phyloP scores from a whole-genome alignment of 2,113 vertebrate genomes.

The Odobenus rosmarus region DNA sequence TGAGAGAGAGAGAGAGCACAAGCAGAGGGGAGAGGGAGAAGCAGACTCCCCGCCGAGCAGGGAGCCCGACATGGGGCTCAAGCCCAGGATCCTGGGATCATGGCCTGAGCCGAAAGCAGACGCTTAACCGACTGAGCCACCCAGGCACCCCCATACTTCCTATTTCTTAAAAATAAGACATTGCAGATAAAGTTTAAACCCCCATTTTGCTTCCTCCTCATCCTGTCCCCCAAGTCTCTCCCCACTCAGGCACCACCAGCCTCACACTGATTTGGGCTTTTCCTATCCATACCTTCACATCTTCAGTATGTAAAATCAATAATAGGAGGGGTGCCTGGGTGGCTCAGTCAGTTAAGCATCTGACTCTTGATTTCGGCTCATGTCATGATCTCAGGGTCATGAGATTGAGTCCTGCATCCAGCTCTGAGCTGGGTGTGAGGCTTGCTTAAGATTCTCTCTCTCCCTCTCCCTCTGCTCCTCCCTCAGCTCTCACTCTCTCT shows the following conservation, averaged over 20 bases:
- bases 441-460: not conserved
- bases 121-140: not conserved
- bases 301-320: not conserved
- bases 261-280: not conserved
- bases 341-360: too few relatives aligned
- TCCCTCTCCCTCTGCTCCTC: not conserved
- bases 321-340: too few relatives aligned
- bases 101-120: not conserved
- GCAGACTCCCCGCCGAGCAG: not conserved
- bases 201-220: fast-evolving
- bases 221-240: not conserved
- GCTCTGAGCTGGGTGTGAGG: too few relatives aligned
- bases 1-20: not conserved
- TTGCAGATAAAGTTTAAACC: not conserved
- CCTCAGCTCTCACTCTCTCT: not conserved
- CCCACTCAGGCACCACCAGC: not conserved
- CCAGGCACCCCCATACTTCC: not conserved
- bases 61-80: not conserved
- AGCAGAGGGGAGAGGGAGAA: not conserved
- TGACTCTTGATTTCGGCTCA: too few relatives aligned
- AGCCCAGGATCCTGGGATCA: not conserved
- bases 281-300: not conserved
- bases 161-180: not conserved
- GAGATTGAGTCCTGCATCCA: too few relatives aligned
- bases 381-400: too few relatives aligned